phyloP scores from a whole-genome alignment of 2,113 vertebrate genomes.

The Sinosuthora webbiana region DNA sequence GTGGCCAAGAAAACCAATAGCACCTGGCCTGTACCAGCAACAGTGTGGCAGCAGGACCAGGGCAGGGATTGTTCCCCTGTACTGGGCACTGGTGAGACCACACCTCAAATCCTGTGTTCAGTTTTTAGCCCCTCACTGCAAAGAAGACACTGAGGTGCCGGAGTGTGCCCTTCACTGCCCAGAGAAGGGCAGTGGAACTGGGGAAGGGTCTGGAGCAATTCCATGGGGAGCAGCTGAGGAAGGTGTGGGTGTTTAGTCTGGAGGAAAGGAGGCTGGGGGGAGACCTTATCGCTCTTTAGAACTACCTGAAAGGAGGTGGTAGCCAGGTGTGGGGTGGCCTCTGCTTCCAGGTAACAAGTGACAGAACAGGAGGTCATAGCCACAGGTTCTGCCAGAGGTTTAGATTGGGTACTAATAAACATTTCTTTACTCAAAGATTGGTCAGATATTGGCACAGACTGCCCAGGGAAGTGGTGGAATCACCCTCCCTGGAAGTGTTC shows the following conservation, averaged over 20 bases:
- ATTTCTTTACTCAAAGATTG: background rate
- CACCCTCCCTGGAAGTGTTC: background rate
- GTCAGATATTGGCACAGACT: background rate
- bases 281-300: background rate
- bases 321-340: background rate
- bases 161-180: fast-evolving
- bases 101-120: background rate
- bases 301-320: background rate
- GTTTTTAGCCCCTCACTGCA: background rate
- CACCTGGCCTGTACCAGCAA: background rate
- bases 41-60: background rate
- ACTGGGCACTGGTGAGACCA: background rate
- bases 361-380: background rate
- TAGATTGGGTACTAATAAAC: background rate
- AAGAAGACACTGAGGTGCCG: background rate
- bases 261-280: background rate
- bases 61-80: background rate
- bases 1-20: background rate
- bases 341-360: background rate
- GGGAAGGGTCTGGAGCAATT: background rate
- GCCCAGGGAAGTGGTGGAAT: background rate
- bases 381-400: background rate
- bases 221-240: background rate
- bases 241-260: background rate
- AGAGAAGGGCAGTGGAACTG: background rate